A percentile compares a stretch with the other conserved stretches of the same genome.
Conservation (phyloP, 1,140 invertebrate genomes). For the Gerris buenoi region DNA sequence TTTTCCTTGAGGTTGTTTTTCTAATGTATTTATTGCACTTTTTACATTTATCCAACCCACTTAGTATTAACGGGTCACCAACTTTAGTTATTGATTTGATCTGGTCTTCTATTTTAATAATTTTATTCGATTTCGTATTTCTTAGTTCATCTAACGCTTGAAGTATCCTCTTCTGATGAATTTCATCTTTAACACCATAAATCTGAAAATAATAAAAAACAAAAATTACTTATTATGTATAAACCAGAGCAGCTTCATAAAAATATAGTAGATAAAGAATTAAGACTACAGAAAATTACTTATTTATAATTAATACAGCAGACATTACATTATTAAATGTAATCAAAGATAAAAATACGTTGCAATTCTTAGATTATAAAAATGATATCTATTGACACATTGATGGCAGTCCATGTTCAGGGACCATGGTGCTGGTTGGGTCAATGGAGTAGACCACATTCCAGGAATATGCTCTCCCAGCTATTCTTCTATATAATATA, state of each 20-base stretch:
- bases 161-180: slow-evolving; percentile 54
- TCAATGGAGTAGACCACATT: too few relatives aligned
- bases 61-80: background rate
- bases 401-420: too few relatives aligned
- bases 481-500: too few relatives aligned
- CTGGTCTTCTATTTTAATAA: background rate
- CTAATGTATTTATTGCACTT: slow-evolving; percentile 59
- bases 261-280: too few relatives aligned
- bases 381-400: background rate
- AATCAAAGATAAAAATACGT: background rate
- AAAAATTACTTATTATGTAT: too few relatives aligned
- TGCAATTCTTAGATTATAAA: background rate
- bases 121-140: slow-evolving; percentile 7
- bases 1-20: slow-evolving; percentile 54
- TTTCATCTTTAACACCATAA: slow-evolving; percentile 63
- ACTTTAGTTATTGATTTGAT: background rate
- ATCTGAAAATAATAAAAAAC: slow-evolving; percentile 46
- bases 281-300: too few relatives aligned
- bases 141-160: slow-evolving; percentile 50
- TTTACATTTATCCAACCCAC: slow-evolving; percentile 42
- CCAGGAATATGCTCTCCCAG: too few relatives aligned
- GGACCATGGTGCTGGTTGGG: too few relatives aligned
- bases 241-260: too few relatives aligned
- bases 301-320: too few relatives aligned
- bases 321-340: slow-evolving; percentile 9